Base-by-base conservation (phyloP, 2,888 invertebrate genomes). In the Boloria selene region DNA sequence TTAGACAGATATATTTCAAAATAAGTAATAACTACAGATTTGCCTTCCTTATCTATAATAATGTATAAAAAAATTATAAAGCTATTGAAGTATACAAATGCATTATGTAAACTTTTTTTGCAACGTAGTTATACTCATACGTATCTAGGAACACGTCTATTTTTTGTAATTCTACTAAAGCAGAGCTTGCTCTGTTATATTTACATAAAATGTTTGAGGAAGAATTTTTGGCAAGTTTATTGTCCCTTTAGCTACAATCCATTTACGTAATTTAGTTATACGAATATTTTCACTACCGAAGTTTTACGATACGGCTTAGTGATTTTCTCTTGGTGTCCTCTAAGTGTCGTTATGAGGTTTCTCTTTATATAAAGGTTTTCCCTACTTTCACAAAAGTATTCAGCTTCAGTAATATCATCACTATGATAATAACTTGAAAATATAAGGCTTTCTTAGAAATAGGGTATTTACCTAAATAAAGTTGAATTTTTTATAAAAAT, bases 321-420 rank as follows among this genome's bases (percentile, higher is more conserved):
- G 50, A 47, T 44, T 26, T 42, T 22, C 45, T 26, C 22, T 26
- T 3, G 26, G 22, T 16, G 13, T 26, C 38, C 42, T 47, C 44
- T 63, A 56, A 63, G 55, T 63, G 42, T 16, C 26, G 44, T 50
- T 26, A 56, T 44, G 44, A 44, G 38, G 16, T 50, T 42, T 26
- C 44, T 17, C 17, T 56, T 44, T 50, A 22, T 47, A 18, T 18
- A 22, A 42, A 38, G 54, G 22, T 55, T 31, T 18, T 18, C 18
- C 14, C 18, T 55, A n/a, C 47, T 47, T 31, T n/a, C 7, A 56
- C 45, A 56, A 56, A 44, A 45, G 17, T 17, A 53, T 17, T 16
- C 17, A 13, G 5, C 5, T 42, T 42, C 42, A 17, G 54, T 42
- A 54, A 18, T 26, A 16, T n/a, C 13, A 4, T 18, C 31, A 10